Conservation (phyloP, 1,140 invertebrate species). For the Drosophila pectinifera region DNA sequence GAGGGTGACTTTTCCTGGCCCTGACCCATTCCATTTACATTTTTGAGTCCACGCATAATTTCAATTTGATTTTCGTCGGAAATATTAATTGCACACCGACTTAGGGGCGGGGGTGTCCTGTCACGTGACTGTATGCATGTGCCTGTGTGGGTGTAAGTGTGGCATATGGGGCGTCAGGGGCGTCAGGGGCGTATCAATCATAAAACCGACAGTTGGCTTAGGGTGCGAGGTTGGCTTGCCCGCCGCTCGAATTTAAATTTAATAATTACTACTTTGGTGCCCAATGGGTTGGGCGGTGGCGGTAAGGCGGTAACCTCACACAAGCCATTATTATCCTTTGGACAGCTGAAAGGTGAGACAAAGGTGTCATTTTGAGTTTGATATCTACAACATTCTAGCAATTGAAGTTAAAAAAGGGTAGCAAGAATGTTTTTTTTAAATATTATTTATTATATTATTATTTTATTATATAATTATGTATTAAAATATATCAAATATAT, state of each 20-base stretch:
- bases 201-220: slow-evolving; percentile 41
- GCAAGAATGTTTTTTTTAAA: no score
- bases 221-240: slow-evolving; percentile 34
- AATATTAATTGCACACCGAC: slow-evolving; percentile 70
- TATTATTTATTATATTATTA: no score
- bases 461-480: no score
- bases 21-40: slow-evolving; percentile 24
- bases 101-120: slow-evolving; percentile 49
- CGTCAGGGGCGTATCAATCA: slow-evolving; percentile 63
- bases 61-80: slow-evolving; percentile 72
- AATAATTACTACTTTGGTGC: slow-evolving; percentile 58
- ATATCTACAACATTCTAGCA: no score
- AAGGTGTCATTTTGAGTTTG: no score
- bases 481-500: no score
- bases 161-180: slow-evolving; percentile 63
- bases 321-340: neutral
- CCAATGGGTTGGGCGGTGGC: slow-evolving; percentile 31
- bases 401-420: no score
- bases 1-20: slow-evolving; percentile 35
- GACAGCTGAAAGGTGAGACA: neutral
- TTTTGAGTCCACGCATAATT: slow-evolving; percentile 69
- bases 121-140: slow-evolving; percentile 5
- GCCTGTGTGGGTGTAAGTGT: slow-evolving; percentile 48
- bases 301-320: slow-evolving; percentile 5
- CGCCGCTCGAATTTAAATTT: slow-evolving; percentile 60